Evolutionary conservation across 2,888 invertebrate genomes (phyloP).

Genomic region (Sarcophaga subvicina): DNA sequence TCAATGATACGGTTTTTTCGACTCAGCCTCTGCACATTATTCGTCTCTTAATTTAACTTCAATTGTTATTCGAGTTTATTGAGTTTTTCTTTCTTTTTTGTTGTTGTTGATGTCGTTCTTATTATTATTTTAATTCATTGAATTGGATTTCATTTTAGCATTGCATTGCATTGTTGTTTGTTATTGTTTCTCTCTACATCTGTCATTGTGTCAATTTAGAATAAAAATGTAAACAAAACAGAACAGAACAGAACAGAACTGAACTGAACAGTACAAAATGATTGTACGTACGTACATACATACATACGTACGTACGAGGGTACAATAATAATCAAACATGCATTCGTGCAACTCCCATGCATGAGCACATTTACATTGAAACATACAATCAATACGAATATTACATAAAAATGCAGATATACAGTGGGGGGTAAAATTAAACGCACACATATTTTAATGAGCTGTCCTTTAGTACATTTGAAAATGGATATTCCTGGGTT

Average conservation of each 20-base stretch:
- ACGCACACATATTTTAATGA: too few relatives aligned
- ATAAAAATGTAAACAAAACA: slow-evolving; percentile 73
- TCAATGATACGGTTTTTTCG: not conserved
- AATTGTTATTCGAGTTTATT: slow-evolving; percentile 19
- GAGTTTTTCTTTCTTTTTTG: not conserved
- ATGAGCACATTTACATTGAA: slow-evolving; percentile 2
- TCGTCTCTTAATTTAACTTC: slow-evolving; percentile 59
- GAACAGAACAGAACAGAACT: slow-evolving; percentile 56
- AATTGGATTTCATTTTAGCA: not conserved
- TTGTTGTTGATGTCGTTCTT: not conserved
- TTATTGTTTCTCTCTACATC: slow-evolving; percentile 70
- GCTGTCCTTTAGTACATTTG: too few relatives aligned
- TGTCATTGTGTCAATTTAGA: slow-evolving; percentile 76
- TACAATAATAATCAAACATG: slow-evolving; percentile 6
- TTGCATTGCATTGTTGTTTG: slow-evolving; percentile 54
- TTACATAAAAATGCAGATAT: too few relatives aligned
- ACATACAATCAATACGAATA: not conserved
- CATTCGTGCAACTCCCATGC: slow-evolving; percentile 10
- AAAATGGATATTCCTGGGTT: too few relatives aligned
- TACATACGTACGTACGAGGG: not conserved
- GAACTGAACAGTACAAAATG: not conserved
- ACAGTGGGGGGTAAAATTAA: too few relatives aligned
- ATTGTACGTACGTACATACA: not conserved
- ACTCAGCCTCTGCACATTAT: not conserved
- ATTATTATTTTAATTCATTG: slow-evolving; percentile 27